These are phyloP conservation scores for Ifrita kowaldi DNA, from an alignment of 2,113 vertebrate genomes.

Conservation along the genomic window DNA sequence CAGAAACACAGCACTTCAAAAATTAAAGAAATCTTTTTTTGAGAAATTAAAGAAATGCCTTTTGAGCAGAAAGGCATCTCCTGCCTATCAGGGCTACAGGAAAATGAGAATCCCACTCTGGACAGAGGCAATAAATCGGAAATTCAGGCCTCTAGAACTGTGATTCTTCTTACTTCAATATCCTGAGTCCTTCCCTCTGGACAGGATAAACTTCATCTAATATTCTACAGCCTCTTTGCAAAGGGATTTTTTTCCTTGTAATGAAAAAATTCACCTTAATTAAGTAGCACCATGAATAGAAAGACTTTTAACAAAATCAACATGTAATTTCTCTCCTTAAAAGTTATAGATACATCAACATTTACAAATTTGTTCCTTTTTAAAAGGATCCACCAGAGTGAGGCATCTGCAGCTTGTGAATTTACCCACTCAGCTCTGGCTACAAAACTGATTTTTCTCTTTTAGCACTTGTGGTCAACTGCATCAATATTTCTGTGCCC, in stretches of 20 bases:
- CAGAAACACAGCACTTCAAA: background rate
- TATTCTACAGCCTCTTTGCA: background rate
- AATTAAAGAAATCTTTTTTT: background rate
- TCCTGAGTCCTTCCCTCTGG: background rate
- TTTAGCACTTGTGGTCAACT: background rate
- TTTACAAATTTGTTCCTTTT: background rate
- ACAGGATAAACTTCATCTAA: background rate
- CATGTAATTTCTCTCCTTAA: background rate
- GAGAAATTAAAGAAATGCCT: background rate
- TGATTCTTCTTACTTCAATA: background rate
- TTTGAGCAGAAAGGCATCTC: background rate
- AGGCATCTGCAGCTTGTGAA: background rate
- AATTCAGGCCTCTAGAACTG: background rate
- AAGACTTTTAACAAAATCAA: background rate
- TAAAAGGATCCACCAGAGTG: accelerated
- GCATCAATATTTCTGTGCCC: background rate
- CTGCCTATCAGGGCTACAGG: background rate
- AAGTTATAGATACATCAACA: background rate
- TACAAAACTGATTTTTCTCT: background rate
- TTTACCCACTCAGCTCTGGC: background rate
- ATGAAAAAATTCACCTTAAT: background rate
- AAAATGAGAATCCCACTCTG: background rate
- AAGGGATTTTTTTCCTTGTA: background rate
- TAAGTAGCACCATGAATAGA: background rate
- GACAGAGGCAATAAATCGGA: background rate